Percentiles rank a stretch among this genome's conserved stretches.
Evolutionary conservation across 2,113 vertebrate genomes (phyloP).

Genomic region (Cygnus atratus): DNA sequence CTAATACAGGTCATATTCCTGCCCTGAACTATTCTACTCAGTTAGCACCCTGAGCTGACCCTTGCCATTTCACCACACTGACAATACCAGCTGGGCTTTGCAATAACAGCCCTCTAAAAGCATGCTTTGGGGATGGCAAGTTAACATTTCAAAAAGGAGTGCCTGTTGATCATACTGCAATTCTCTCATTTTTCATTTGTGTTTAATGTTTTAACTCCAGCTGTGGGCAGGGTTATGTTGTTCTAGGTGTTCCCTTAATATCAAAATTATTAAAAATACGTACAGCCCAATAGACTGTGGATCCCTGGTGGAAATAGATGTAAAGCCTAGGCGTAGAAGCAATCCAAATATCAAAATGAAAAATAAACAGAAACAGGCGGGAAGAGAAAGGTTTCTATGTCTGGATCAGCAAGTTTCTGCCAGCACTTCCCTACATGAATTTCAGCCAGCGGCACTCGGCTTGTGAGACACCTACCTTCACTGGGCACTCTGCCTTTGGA

Average conservation of each 20-base stretch:
- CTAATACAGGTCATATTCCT: background rate
- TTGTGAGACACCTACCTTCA: background rate
- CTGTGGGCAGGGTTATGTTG: background rate
- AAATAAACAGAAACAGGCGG: background rate
- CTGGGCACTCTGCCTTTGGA: background rate
- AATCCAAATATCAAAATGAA: background rate
- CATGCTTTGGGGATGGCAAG: background rate
- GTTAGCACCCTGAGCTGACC: background rate
- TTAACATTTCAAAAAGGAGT: background rate
- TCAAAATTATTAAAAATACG: background rate
- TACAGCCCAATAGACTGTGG: background rate
- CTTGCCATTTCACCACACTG: background rate
- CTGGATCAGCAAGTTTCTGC: background rate
- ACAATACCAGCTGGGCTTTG: background rate
- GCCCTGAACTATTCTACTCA: too few species aligned
- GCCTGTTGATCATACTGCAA: background rate
- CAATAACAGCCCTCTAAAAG: background rate
- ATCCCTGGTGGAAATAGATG: background rate
- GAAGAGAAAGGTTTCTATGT: background rate
- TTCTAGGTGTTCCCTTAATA: background rate
- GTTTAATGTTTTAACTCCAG: background rate
- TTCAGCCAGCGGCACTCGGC: background rate
- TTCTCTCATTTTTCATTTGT: background rate
- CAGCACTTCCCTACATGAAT: background rate
- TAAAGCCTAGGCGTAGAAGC: background rate